phyloP scores from a whole-genome alignment of 2,113 vertebrate genomes.

The Pipra filicauda region DNA sequence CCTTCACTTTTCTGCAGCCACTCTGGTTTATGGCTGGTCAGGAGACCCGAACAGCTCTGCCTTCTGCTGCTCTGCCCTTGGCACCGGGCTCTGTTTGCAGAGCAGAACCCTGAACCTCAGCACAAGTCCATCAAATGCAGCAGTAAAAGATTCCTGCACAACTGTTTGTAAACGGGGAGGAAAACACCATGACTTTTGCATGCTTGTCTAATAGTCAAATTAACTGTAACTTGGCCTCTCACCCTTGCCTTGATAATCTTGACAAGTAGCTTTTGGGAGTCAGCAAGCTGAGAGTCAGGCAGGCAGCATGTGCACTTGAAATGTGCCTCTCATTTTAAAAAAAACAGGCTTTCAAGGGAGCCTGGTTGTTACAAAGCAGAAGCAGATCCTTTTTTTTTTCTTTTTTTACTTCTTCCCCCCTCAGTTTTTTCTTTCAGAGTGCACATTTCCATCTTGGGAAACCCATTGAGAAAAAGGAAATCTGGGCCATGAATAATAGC shows the following conservation, averaged over 20 bases:
- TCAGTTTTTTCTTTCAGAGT: background rate
- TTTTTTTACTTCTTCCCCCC: too few species aligned
- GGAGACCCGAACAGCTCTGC: background rate
- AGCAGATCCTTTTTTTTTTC: background rate
- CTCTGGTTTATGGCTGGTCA: background rate
- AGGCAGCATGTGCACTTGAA: background rate
- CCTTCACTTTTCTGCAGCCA: background rate
- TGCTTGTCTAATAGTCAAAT: background rate
- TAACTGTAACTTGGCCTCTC: background rate
- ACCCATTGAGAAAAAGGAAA: background rate
- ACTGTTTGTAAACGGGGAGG: background rate
- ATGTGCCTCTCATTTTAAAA: background rate
- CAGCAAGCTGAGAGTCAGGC: background rate
- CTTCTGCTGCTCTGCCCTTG: background rate
- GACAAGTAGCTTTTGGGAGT: background rate
- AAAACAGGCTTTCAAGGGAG: background rate
- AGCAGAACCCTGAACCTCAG: background rate
- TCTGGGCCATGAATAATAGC: background rate
- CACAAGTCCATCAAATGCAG: background rate
- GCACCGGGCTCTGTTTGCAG: background rate
- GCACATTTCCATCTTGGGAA: background rate
- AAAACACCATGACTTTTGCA: background rate
- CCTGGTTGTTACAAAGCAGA: background rate
- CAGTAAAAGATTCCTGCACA: background rate
- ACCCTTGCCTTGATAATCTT: background rate